Percentiles rank a stretch among this genome's conserved stretches.
phyloP scores from a whole-genome alignment of 1,140 invertebrate species.

The Popillia japonica region DNA sequence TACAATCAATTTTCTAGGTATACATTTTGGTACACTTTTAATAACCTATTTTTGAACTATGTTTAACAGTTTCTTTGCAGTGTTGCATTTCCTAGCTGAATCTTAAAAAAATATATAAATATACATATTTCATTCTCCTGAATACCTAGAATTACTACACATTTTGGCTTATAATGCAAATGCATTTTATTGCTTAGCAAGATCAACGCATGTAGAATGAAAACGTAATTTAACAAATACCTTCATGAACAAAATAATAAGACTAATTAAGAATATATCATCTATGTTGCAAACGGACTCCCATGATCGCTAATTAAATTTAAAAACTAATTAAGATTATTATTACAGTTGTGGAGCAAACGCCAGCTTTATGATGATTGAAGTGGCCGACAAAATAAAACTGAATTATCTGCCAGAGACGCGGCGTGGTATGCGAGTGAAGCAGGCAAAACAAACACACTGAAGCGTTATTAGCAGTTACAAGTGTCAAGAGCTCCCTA shows the following conservation, averaged over 20 bases:
- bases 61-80: too few species aligned
- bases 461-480: conserved; percentile 42
- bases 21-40: too few species aligned
- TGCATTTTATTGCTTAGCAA: too few species aligned
- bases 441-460: conserved; percentile 35
- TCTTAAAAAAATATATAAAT: too few species aligned
- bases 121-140: too few species aligned
- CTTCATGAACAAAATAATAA: neutral
- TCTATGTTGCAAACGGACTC: neutral
- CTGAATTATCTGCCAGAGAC: conserved; percentile 36
- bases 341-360: conserved; percentile 22
- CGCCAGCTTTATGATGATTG: conserved; percentile 38
- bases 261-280: conserved; percentile 14
- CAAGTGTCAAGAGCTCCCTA: conserved; percentile 45
- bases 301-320: conserved; percentile 35
- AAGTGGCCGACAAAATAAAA: conserved; percentile 38
- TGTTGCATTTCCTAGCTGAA: too few species aligned
- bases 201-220: too few species aligned
- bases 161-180: too few species aligned
- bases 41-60: too few species aligned
- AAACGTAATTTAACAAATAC: too few species aligned
- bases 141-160: too few species aligned
- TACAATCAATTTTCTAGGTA: too few species aligned
- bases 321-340: conserved; percentile 40
- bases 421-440: conserved; percentile 4